These are phyloP conservation scores for Nothoprocta pentlandii DNA, from an alignment of 2,113 vertebrate genomes.

Conservation along the genomic window DNA sequence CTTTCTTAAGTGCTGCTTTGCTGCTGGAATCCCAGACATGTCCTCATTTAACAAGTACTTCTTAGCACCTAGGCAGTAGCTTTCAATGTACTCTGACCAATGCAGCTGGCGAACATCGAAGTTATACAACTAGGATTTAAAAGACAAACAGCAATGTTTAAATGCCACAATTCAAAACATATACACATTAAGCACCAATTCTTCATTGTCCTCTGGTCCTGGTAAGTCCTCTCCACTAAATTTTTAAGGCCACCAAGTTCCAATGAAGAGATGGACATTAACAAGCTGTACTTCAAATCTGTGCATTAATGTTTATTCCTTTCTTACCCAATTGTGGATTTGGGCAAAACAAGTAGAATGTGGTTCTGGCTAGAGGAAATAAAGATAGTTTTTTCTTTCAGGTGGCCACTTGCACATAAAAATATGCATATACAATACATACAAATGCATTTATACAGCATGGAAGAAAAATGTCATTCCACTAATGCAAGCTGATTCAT, in stretches of 20 bases:
- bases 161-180: neutral
- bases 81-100: constrained; percentile 96
- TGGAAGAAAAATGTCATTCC: neutral
- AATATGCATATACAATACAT: neutral
- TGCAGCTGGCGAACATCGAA: constrained; percentile 94
- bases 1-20: constrained; percentile 91
- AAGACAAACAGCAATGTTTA: constrained; percentile 1
- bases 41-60: constrained; percentile 96
- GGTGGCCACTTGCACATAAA: neutral
- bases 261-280: neutral
- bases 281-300: neutral
- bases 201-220: neutral
- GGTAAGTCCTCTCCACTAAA: neutral
- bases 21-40: constrained; percentile 93
- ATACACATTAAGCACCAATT: neutral
- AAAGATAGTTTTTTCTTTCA: neutral
- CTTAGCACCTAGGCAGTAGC: constrained; percentile 94
- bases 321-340: neutral
- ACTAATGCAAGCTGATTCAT: neutral
- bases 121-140: constrained; percentile 87
- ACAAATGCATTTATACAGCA: neutral
- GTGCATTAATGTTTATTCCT: neutral
- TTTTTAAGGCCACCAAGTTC: neutral
- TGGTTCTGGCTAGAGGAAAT: neutral
- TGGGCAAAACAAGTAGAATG: neutral